These are phyloP conservation scores for Ips typographus DNA, from an alignment of 1,140 invertebrate species.

Conservation along the genomic window DNA sequence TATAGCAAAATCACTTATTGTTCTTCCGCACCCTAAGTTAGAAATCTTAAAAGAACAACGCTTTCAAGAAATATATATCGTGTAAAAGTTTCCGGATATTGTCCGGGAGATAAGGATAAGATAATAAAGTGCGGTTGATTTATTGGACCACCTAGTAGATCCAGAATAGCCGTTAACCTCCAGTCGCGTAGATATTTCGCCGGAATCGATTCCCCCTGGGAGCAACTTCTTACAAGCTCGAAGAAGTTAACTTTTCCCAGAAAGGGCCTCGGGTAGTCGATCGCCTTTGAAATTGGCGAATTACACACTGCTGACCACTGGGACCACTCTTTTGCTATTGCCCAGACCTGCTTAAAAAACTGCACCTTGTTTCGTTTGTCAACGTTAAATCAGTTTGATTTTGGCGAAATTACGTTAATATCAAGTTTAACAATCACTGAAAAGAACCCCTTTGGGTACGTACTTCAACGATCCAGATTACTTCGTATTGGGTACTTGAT, in stretches of 20 bases:
- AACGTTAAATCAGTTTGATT: too few relatives aligned
- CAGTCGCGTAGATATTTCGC: conserved; percentile 45
- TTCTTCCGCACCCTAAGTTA: not conserved
- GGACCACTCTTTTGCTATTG: conserved; percentile 35
- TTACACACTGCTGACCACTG: conserved; percentile 44
- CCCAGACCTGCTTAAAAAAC: conserved; percentile 7
- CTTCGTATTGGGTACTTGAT: too few relatives aligned
- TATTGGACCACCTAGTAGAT: conserved; percentile 37
- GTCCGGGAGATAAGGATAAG: conserved; percentile 22
- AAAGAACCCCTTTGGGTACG: too few relatives aligned
- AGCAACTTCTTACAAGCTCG: conserved; percentile 47
- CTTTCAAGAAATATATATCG: conserved; percentile 8
- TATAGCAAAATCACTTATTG: not conserved
- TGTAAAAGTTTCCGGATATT: conserved; percentile 25
- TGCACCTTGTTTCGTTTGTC: conserved; percentile 9
- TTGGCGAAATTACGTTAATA: too few relatives aligned
- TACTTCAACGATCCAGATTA: too few relatives aligned
- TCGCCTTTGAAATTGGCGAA: conserved; percentile 45
- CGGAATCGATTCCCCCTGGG: conserved; percentile 46
- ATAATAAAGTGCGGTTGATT: conserved; percentile 31
- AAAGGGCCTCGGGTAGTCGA: conserved; percentile 34
- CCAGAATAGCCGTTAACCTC: conserved; percentile 47
- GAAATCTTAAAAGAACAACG: conserved; percentile 1
- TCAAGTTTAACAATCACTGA: too few relatives aligned
- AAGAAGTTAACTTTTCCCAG: conserved; percentile 43